Evolutionary conservation across 2,888 invertebrate genomes (phyloP).

Genomic region (Camptogramma bilineatum): DNA sequence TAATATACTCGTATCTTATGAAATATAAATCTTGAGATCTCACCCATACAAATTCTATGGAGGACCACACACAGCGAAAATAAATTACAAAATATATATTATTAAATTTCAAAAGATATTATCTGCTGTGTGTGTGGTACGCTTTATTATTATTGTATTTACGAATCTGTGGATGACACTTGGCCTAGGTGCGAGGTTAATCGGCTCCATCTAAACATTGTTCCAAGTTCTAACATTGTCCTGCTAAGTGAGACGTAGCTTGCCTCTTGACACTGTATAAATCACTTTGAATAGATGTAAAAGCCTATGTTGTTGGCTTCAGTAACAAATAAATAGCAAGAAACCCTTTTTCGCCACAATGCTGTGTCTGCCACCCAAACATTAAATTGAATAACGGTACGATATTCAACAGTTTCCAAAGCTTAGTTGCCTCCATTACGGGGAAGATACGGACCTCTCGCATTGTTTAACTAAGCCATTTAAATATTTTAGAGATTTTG

Average conservation of each 20-base stretch:
- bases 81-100: no score
- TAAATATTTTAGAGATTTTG: conserved; percentile 38
- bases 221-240: not conserved
- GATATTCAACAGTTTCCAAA: conserved; percentile 32
- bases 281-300: not conserved
- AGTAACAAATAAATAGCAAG: conserved; percentile 10
- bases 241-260: no score
- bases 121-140: no score
- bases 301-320: conserved; percentile 1
- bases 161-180: no score
- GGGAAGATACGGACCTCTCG: conserved; percentile 57
- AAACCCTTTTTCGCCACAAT: conserved; percentile 10
- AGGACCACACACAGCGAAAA: no score
- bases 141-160: no score
- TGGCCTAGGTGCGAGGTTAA: not conserved
- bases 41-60: no score
- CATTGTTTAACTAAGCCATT: conserved; percentile 54
- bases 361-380: conserved; percentile 23
- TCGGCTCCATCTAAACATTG: not conserved
- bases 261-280: not conserved
- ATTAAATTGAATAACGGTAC: conserved; percentile 39
- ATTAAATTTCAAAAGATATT: no score
- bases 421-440: conserved; percentile 56
- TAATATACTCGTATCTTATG: no score
- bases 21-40: no score